Conservation (phyloP, 2,888 invertebrate species). For the Apeira syringaria region DNA sequence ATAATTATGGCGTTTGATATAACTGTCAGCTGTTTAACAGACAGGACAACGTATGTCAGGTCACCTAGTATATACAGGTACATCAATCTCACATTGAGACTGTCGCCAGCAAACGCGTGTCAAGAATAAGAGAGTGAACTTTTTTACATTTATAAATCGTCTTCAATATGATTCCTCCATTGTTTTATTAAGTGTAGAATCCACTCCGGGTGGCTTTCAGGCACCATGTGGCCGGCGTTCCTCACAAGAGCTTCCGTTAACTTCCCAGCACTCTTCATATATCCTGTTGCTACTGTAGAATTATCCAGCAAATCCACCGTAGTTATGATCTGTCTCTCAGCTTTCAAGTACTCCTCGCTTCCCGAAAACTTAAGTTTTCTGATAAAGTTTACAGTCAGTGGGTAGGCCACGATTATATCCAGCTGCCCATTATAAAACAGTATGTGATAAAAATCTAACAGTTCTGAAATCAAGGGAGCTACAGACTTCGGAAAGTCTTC, state of each 20-base stretch:
- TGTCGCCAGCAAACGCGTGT: no score
- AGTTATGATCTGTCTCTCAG: neutral
- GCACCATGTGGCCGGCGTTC: neutral
- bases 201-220: neutral
- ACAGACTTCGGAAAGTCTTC: slow-evolving; percentile 8
- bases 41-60: no score
- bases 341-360: neutral
- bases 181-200: neutral
- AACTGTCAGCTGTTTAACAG: no score
- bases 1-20: no score
- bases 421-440: slow-evolving; percentile 8
- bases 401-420: slow-evolving; percentile 5
- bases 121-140: no score
- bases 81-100: no score
- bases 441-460: slow-evolving; percentile 6
- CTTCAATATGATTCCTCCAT: no score
- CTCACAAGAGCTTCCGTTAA: neutral
- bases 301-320: no score
- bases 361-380: neutral
- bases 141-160: no score
- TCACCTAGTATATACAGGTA: no score
- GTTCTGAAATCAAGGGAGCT: slow-evolving; percentile 5
- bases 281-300: no score
- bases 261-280: no score
- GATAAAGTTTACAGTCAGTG: slow-evolving; percentile 5